Evolutionary conservation across 1,140 invertebrate genomes (phyloP), one percentile per base, ranked within the genome.

Genomic region (Drosophila burlai): DNA sequence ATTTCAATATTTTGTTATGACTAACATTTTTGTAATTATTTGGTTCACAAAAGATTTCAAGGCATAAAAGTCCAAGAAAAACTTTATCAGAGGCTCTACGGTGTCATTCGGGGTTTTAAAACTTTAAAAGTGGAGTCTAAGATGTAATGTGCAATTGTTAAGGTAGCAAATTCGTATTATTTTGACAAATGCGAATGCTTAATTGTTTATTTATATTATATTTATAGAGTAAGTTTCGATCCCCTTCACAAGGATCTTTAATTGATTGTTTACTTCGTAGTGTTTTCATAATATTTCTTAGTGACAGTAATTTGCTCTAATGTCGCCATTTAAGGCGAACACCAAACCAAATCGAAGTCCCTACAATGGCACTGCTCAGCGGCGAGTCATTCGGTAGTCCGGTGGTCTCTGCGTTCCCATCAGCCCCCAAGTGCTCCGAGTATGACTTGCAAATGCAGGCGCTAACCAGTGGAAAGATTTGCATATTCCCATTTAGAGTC

Each of bases 391-490:
- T 72, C 45, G 65, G 75, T 52, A 59, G 74, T 76, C 75, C 10
- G 40, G 13, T 34, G 11, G 54, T 29, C 49, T 45, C 1, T 24
- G 24, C 66, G 42, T 26, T 8, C 18, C 21, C 52, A 21, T 8
- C 63, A 59, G 42, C 8, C 74, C 64, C 74, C 16, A 4, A 50
- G 42, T 34, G 52, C 49, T 59, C 15, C 49, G 18, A 60, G 55
- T 60, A 76, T 76, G 74, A 76, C 73, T 76, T 76, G 74, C 74
- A 76, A 76, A 76, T 76, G 69, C 69, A 76, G 45, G 62, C 73
- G 75, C 63, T 77, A 77, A 77, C 75, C 75, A 77, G 73, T 45
- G 61, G 36, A 60, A 49, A 77, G 75, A 68, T 77, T 77, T 77
- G 75, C 75, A 77, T 77, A 77, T 77, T 77, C 74, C 63, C 75